Base-by-base conservation (phyloP, 30 jellyfish, hydroid and myxozoan species). In the Aurelia coerulea region DNA sequence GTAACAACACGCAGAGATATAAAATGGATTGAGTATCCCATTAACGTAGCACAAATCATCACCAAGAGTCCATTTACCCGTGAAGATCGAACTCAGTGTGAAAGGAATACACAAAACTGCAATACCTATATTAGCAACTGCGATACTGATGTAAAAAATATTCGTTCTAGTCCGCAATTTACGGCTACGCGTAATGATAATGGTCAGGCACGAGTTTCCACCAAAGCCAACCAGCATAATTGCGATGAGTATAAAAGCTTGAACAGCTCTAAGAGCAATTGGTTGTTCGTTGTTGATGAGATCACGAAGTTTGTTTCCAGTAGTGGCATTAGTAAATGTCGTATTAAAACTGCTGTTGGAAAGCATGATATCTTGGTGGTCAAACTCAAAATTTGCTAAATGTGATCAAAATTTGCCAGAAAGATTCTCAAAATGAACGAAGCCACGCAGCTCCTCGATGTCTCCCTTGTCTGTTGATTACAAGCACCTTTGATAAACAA, bases 161-260 rank as follows among this genome's bases (percentile, higher is more conserved):
- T 84, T 85, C 71, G 97, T 79, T 46, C 90, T 84, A 2, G 93
- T 88, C 70, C 96, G 90, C 76, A 88, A 58, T 62, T 88, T 90
- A 59, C 88, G 83, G 76, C 68, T 62, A 35, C 90, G 83, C n/a
- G 71, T 10, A 29, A 88, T 78, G 5, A 79, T 51, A 11, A 78
- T 58, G 63, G 76, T 56, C 7, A 88, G 81, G 33, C 80, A 14
- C 2, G 42, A 14, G 68, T 88, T 88, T 17, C 96, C 96, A 58
- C 71, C 18, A 59, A 88, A 19, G 69, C 96, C 96, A 52, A 73
- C 80, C 1, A 67, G 73, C 85, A 78, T 59, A 59, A 88, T 64
- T 2, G 15, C 6, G 17, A 73, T 42, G 35, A 88, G 78, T 10
- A 88, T 50, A 19, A 62, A 62, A 41, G 90, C 78, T 64, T 78